These are phyloP conservation scores for Spisula subtruncata DNA, from an alignment of 2,888 invertebrate genomes.

Conservation along the genomic window DNA sequence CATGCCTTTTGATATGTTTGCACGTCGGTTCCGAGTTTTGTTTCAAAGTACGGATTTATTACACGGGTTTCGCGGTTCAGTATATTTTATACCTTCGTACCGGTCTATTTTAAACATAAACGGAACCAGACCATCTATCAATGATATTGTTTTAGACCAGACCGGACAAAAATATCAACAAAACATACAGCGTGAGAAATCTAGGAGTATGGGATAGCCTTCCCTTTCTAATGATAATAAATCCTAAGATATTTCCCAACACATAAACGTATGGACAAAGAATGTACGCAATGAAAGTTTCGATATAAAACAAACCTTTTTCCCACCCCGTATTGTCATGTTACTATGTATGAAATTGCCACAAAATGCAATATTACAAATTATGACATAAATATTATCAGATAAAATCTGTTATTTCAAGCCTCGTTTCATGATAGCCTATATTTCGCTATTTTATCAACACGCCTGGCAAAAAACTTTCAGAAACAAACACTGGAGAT, in stretches of 20 bases:
- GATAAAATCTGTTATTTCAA: slow-evolving; percentile 21
- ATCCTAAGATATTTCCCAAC: slow-evolving; percentile 29
- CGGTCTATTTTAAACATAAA: not conserved
- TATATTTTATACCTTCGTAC: not conserved
- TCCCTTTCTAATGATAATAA: slow-evolving; percentile 3
- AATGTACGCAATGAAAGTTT: slow-evolving; percentile 1
- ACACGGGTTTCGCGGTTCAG: not conserved
- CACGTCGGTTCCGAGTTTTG: too few relatives aligned
- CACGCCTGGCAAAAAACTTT: slow-evolving; percentile 1
- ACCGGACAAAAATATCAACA: not conserved
- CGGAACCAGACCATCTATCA: not conserved
- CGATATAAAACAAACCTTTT: slow-evolving; percentile 3
- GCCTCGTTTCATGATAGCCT: not conserved
- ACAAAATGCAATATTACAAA: not conserved
- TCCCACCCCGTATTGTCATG: not conserved
- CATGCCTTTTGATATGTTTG: too few relatives aligned
- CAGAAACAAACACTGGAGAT: slow-evolving; percentile 31
- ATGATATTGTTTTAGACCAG: slow-evolving; percentile 4
- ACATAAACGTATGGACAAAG: slow-evolving; percentile 38
- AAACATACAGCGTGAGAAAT: slow-evolving; percentile 7
- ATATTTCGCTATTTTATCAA: not conserved
- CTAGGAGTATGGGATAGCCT: not conserved
- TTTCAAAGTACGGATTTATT: not conserved
- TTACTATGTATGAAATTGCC: not conserved
- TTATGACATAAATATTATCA: slow-evolving; percentile 21